Evolutionary conservation across 64 coral and sea anemone species (phyloP).

Genomic region (Astreopora myriophthalma): DNA sequence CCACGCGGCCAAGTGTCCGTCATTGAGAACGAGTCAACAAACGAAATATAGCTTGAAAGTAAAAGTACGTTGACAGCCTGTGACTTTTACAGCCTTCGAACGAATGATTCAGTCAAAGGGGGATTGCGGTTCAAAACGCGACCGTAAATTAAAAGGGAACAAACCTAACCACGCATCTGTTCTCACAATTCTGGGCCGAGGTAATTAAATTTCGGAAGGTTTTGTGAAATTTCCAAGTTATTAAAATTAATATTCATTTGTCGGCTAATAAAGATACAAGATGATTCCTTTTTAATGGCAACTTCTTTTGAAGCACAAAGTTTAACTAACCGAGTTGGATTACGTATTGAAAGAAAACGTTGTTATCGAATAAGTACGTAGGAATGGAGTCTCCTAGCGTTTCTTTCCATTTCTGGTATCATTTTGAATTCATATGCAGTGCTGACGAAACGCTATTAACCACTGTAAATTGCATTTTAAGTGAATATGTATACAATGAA

Average conservation of each 20-base stretch:
- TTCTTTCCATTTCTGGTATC: not conserved
- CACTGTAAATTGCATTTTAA: conserved; percentile 88
- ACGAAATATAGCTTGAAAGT: conserved; percentile 26
- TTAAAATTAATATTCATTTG: conserved; percentile 42
- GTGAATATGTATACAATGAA: conserved; percentile 89
- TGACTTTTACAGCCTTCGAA: not conserved
- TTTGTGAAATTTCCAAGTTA: conserved; percentile 43
- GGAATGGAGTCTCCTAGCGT: not conserved
- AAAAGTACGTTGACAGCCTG: not conserved
- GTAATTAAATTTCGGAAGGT: conserved; percentile 52
- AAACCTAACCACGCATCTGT: not conserved
- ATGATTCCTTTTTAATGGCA: not conserved
- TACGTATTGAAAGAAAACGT: conserved; percentile 16
- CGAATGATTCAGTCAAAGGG: not conserved
- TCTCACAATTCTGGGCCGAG: conserved; percentile 4
- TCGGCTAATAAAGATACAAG: not conserved
- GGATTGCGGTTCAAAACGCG: not conserved
- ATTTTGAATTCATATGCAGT: conserved; percentile 24
- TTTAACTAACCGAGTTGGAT: not conserved
- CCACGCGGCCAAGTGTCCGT: not conserved
- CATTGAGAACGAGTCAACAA: not conserved
- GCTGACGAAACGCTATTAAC: conserved; percentile 54
- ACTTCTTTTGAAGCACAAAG: not conserved
- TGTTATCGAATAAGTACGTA: conserved; percentile 24
- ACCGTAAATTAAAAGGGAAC: not conserved